A percentile compares a stretch with the other conserved stretches of the same genome.
These are phyloP conservation scores for Acanthosepion lycidas DNA, from an alignment of 2,888 invertebrate species.

Conservation along the genomic window DNA sequence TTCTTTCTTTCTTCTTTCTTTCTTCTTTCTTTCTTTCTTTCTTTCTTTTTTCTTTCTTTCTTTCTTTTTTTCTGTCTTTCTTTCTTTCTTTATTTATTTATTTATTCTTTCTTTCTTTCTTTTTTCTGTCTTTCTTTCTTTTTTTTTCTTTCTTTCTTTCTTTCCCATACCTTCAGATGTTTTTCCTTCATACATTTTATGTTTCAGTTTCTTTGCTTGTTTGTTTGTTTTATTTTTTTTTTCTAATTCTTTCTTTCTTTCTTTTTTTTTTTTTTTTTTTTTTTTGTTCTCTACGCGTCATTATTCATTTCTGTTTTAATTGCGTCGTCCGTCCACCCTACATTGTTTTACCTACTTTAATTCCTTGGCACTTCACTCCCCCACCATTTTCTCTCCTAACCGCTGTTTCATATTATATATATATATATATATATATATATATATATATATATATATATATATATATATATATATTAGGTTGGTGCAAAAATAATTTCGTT, in stretches of 20 bases:
- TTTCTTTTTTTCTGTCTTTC: not conserved
- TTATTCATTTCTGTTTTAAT: not conserved
- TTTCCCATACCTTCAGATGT: no score
- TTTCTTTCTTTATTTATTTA: no score
- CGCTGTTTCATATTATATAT: no score
- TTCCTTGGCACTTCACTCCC: not conserved
- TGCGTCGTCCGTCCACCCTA: not conserved
- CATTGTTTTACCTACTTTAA: not conserved
- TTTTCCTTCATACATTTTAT: no score
- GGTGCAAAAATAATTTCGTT: no score
- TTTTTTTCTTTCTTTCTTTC: not conserved
- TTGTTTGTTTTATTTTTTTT: not conserved
- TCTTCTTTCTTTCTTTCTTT: not conserved
- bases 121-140: not conserved
- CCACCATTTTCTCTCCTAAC: not conserved
- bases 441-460: not conserved
- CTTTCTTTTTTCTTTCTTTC: no score
- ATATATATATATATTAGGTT: not conserved
- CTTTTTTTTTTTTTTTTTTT: not conserved
- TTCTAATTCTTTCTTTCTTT: not conserved
- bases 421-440: not conserved
- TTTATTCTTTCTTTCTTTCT: not conserved
- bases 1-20: not conserved
- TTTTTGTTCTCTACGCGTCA: not conserved
- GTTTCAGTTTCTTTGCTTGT: not conserved